Evolutionary conservation across 2,888 invertebrate genomes (phyloP), one percentile per base, ranked within the genome.

Genomic region (Physocephala rufipes): DNA sequence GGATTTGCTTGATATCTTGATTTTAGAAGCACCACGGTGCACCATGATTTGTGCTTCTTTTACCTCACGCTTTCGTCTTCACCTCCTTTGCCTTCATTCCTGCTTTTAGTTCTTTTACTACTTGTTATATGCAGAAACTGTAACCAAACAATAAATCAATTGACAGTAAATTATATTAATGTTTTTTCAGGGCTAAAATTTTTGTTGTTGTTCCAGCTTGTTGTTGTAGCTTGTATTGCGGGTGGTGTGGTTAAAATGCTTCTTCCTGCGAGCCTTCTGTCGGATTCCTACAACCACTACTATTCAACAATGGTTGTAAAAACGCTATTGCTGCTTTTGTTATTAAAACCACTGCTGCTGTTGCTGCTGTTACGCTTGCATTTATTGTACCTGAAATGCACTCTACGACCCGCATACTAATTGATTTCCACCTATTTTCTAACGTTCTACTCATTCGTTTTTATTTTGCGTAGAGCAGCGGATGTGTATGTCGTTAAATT

Each of bases 351-450:
- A 30, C 24, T 49, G 36, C 36, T 49, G 49, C 19, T 49, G 49
- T 13, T 49, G 49, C 13, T 28, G 36, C 36, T 47, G 61, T 49
- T 51, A 55, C 61, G 67, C 55, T 45, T 67, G 67, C 67, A 58
- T 67, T 67, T 67, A 67, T 67, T 67, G 58, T 58, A 58, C 58
- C 24, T 67, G 67, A 67, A 67, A 55, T 59, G 53, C 61, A 68
- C 49, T 9, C 24, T 51, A 51, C 36, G 68, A n/a, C n/a, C 3
- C 9, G 68, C 68, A 68, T 68, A 68, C 68, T 62, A 68, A 68
- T 68, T 68, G 19, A 45, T 45, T 36, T 58, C 24, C 45, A 7
- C 59, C 24, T 51, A 12, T 45, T 19, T 36, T 36, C 9, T 36
- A 36, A 36, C 9, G 4, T 58, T 24, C 2, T 2, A 24, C 28